Evolutionary conservation across 2,797 vertebrate species (phyloP).

Genomic region (Chelmon rostratus): DNA sequence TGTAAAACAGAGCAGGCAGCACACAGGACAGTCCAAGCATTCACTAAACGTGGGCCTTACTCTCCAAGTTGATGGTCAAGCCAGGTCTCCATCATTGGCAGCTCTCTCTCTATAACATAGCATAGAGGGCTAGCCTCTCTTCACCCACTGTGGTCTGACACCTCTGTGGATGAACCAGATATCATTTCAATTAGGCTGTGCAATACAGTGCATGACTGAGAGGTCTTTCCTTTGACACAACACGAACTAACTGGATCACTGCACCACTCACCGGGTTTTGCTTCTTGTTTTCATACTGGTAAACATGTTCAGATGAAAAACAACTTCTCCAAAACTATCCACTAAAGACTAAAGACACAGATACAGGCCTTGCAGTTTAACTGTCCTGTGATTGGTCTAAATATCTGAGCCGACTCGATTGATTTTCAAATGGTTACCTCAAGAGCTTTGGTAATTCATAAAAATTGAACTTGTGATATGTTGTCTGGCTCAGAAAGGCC

Average conservation of each 20-base stretch:
- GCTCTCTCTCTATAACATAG: conserved; percentile 8
- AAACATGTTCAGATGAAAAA: conserved; percentile 29
- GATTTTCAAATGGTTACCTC: not conserved
- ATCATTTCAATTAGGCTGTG: conserved; percentile 30
- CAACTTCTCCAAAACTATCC: not conserved
- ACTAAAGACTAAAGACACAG: not conserved
- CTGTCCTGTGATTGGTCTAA: not conserved
- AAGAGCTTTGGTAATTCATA: not conserved
- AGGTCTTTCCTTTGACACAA: conserved; percentile 9
- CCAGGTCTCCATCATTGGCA: conserved; percentile 16
- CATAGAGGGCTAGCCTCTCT: not conserved
- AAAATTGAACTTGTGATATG: conserved; percentile 2
- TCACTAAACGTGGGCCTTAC: not conserved
- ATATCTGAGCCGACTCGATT: not conserved
- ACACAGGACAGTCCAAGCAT: conserved; percentile 16
- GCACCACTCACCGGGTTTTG: not conserved
- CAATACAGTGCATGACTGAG: not conserved
- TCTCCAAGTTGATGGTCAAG: not conserved
- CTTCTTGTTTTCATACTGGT: conserved; percentile 23
- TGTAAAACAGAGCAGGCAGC: conserved; percentile 1
- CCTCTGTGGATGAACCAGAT: conserved; percentile 6
- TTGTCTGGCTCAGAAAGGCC: conserved; percentile 4
- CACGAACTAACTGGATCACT: conserved; percentile 12
- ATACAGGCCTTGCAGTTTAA: conserved; percentile 12
- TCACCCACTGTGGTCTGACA: conserved; percentile 10